Percentiles rank a stretch among this genome's conserved stretches.
These are phyloP conservation scores for Cosmia pyralina DNA, from an alignment of 2,888 invertebrate genomes.

Conservation along the genomic window DNA sequence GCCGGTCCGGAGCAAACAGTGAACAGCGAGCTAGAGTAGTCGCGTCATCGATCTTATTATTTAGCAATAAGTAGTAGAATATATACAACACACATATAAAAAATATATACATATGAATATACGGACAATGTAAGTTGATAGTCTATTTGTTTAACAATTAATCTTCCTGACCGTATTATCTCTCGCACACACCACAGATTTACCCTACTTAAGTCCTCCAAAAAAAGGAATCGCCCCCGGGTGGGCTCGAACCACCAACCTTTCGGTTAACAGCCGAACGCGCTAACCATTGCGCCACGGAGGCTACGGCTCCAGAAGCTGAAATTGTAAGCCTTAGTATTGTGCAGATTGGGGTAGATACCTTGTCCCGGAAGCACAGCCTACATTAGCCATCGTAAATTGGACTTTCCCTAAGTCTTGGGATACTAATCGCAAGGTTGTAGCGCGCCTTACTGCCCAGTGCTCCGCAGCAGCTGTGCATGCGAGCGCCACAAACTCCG, in stretches of 20 bases:
- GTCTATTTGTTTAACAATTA: no score
- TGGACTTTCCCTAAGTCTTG: constrained; percentile 1
- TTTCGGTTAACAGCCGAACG: constrained; percentile 99
- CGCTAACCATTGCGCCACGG: constrained; percentile 93
- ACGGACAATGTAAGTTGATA: no score
- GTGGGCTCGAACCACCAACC: constrained; percentile 85
- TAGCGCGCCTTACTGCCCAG: constrained; percentile 27
- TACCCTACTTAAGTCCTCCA: no score
- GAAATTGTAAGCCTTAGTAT: constrained; percentile 1
- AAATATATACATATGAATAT: no score
- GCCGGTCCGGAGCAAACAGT: no score
- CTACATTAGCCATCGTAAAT: constrained; percentile 6
- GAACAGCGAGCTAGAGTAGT: no score
- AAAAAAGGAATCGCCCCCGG: constrained; percentile 2
- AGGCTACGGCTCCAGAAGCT: neutral
- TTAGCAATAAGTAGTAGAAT: no score
- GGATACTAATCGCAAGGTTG: constrained; percentile 4
- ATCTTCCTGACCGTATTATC: no score
- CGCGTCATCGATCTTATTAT: no score
- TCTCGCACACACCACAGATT: no score
- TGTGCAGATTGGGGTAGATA: neutral
- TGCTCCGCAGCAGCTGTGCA: constrained; percentile 43
- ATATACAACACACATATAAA: no score
- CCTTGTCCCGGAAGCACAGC: no score
- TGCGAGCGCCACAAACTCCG: constrained; percentile 23